Conservation (phyloP, 1,140 invertebrate genomes). For the Eciton burchellii region DNA sequence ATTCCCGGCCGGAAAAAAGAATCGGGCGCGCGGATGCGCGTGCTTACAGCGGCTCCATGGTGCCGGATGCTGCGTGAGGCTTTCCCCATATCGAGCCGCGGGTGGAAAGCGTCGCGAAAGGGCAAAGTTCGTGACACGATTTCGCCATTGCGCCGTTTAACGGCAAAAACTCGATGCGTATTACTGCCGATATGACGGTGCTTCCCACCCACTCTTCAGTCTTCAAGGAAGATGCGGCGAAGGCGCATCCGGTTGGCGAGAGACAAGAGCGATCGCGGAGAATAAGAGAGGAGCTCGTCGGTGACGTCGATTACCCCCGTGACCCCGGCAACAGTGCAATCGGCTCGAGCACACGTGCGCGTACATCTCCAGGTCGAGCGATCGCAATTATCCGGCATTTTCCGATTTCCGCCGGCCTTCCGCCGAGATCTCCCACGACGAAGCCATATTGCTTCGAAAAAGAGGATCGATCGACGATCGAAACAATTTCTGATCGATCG, state of each 20-base stretch:
- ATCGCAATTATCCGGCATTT: constrained; percentile 8
- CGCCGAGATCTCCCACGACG: not conserved
- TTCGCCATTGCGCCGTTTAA: constrained; percentile 33
- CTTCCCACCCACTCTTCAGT: not conserved
- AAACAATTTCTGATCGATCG: not conserved
- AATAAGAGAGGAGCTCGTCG: constrained; percentile 19
- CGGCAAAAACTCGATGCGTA: constrained; percentile 40
- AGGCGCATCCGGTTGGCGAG: not conserved
- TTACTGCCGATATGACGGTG: not conserved
- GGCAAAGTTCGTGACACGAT: constrained; percentile 73
- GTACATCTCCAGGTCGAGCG: not conserved
- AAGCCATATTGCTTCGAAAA: not conserved
- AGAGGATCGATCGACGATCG: not conserved
- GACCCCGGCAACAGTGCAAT: not conserved
- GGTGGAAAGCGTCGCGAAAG: constrained; percentile 63
- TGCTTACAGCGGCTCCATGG: constrained; percentile 35
- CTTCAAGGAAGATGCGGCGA: not conserved
- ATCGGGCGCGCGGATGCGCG: too few relatives aligned
- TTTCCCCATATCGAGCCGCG: constrained; percentile 55
- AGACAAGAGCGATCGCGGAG: not conserved
- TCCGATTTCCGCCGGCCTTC: too few relatives aligned
- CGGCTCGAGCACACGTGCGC: not conserved
- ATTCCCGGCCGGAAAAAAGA: constrained; percentile 14
- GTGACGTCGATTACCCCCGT: not conserved
- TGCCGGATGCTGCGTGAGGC: constrained; percentile 25